These are phyloP conservation scores for Chromoteleia sp. DNA, from an alignment of 2,888 invertebrate genomes.

Conservation along the genomic window DNA sequence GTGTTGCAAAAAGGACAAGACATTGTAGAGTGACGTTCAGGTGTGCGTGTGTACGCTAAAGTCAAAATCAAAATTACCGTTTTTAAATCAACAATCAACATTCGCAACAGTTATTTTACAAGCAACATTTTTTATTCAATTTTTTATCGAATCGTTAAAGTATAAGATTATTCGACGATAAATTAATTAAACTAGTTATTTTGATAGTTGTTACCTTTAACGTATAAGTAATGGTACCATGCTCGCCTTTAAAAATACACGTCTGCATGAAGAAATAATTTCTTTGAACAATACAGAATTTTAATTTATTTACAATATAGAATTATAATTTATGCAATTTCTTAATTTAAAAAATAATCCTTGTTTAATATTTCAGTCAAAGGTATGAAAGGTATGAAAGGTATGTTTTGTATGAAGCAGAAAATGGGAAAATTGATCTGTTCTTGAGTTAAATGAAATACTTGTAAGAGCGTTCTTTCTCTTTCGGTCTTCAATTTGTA, in stretches of 20 bases:
- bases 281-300: no score
- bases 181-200: background rate
- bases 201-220: background rate
- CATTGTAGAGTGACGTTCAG: constrained; percentile 6
- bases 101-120: background rate
- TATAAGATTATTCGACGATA: background rate
- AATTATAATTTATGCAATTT: no score
- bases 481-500: background rate
- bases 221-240: no score
- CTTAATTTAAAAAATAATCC: no score
- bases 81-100: constrained; percentile 11
- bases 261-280: no score
- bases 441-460: background rate
- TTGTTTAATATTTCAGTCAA: no score
- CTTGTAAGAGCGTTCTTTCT: background rate
- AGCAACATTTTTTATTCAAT: background rate
- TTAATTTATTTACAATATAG: no score
- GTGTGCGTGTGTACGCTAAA: background rate
- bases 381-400: no score
- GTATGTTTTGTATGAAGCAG: no score
- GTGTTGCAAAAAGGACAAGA: constrained; percentile 11
- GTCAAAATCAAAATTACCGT: background rate
- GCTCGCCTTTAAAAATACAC: no score
- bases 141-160: background rate
- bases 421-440: no score